Evolutionary conservation across 2,113 vertebrate species (phyloP), one percentile per base, ranked within the genome.

Genomic region (Spermophilus dauricus): DNA sequence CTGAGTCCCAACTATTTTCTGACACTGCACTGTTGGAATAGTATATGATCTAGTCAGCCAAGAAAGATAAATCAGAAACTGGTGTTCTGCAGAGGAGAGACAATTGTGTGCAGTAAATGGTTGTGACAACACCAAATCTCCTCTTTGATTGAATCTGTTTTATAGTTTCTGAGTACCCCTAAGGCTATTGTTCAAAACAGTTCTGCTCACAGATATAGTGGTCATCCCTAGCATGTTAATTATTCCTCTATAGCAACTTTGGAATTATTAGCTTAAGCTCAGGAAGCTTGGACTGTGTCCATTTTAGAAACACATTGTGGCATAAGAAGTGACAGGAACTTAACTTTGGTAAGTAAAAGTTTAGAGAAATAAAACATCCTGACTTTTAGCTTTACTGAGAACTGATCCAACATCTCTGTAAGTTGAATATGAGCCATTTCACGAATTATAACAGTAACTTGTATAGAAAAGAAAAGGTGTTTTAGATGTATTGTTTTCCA

Each of bases 381-480:
- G 6, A 48, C 14, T 82, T 94, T 83, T 78, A 80, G 18, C 30
- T 89, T 94, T 63, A 22, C 20, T 80, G 65, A 89, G 13, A 96
- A 76, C 4, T 73, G 58, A 4, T 72, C 13, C 58, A 42, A 14
- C 48, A 14, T 92, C 63, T 75, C 9, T 65, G 86, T 92, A 5
- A 18, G 58, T 45, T 76, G 48, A 87, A 97, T 61, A 61, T 6
- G 18, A 61, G 7, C 72, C 26, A 61, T 94, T 90, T 96, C 63
- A 61, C 34, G 83, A 86, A 56, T 51, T 65, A 26, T 30, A 65
- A 28, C 8, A 86, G 10, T 34, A 75, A 77, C 11, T 72, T 72
- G 86, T 86, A 73, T 78, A 53, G 28, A 1, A 37, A 93, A 56
- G 42, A 56, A 28, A 70, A 42, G 5, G 14, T 17, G 39, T 26